phyloP scores from a whole-genome alignment of 2,797 vertebrate genomes.

The Eulemur coronatus region DNA sequence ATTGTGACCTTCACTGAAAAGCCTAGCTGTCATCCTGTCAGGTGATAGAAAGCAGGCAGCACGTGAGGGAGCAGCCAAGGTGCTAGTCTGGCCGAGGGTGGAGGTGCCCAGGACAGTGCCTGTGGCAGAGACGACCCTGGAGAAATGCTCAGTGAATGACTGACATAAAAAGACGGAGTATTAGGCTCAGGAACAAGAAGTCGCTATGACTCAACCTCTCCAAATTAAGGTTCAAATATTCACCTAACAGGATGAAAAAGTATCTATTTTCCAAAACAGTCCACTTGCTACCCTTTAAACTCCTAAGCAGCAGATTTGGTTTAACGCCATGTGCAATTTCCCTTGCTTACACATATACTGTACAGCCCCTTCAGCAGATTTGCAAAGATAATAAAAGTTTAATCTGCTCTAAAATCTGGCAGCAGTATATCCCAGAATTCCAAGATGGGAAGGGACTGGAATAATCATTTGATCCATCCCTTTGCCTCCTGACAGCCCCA shows the following conservation, averaged over 20 bases:
- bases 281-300: not conserved
- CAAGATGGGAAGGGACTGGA: not conserved
- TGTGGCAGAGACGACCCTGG: not conserved
- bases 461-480: not conserved
- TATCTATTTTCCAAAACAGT: not conserved
- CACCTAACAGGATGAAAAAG: not conserved
- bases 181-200: not conserved
- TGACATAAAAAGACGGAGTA: not conserved
- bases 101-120: not conserved
- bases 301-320: not conserved
- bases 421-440: not conserved
- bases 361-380: not conserved
- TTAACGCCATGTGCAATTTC: not conserved
- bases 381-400: not conserved
- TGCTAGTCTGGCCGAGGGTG: not conserved
- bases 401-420: not conserved
- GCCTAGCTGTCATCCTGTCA: not conserved
- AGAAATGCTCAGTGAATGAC: not conserved
- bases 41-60: not conserved
- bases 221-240: not conserved
- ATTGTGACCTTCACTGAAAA: slow-evolving; percentile 67
- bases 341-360: not conserved
- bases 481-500: not conserved
- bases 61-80: not conserved
- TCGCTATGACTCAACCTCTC: not conserved